Conservation (phyloP, 2,888 invertebrate genomes). For the Agriopis marginaria region DNA sequence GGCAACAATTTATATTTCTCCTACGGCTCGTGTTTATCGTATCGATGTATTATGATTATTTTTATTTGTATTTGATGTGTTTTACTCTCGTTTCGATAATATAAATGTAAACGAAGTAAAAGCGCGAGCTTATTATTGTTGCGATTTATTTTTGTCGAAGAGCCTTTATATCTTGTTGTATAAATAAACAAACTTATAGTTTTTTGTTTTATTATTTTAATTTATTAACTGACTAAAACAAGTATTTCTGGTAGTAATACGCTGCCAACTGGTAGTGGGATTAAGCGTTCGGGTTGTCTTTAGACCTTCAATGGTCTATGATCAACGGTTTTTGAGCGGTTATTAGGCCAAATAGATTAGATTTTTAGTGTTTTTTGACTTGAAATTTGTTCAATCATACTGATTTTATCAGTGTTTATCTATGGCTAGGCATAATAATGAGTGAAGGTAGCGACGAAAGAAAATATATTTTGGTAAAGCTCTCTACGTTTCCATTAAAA, state of each 20-base stretch:
- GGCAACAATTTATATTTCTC: constrained; percentile 49
- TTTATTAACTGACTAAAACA: not conserved
- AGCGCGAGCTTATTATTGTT: not conserved
- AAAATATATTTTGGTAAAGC: not conserved
- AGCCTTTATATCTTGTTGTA: not conserved
- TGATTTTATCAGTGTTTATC: not conserved
- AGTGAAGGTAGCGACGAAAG: not conserved
- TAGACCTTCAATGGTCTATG: no score
- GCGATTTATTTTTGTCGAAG: constrained; percentile 1
- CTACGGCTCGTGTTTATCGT: constrained; percentile 53
- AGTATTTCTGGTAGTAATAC: no score
- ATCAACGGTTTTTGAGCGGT: no score
- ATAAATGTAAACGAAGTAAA: constrained; percentile 27
- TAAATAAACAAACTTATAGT: not conserved
- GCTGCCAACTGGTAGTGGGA: no score
- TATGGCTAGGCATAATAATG: not conserved
- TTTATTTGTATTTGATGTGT: constrained; percentile 43
- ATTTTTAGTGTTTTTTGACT: no score
- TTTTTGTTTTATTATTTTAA: not conserved
- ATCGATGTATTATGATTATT: constrained; percentile 51
- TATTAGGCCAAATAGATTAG: no score
- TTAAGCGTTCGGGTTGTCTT: no score
- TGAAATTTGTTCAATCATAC: not conserved
- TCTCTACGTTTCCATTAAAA: not conserved
- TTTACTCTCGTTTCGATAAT: constrained; percentile 32